Conservation (phyloP, 2,888 invertebrate species). For the Lasiommata megera region DNA sequence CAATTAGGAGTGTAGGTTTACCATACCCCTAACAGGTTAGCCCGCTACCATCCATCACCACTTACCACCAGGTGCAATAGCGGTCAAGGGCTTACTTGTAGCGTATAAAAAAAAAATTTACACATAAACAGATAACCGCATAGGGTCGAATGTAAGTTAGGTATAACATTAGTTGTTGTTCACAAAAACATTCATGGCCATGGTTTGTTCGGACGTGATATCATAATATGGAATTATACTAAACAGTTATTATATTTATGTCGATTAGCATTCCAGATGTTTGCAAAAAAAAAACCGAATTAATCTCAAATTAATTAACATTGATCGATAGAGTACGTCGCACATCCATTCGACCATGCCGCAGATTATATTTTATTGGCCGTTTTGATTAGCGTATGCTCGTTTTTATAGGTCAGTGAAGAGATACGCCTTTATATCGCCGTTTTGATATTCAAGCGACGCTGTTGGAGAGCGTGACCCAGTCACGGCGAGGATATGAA, state of each 20-base stretch:
- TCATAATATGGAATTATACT: slow-evolving; percentile 13
- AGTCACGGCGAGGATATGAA: slow-evolving; percentile 28
- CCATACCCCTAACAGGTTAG: too few species aligned
- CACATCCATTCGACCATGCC: not conserved
- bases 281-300: slow-evolving; percentile 19
- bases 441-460: slow-evolving; percentile 32
- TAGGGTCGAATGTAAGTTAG: not conserved
- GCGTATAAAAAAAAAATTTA: too few species aligned
- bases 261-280: slow-evolving; percentile 8
- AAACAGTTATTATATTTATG: slow-evolving; percentile 6
- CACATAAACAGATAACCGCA: too few species aligned
- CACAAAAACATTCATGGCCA: slow-evolving; percentile 18
- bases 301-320: slow-evolving; percentile 10
- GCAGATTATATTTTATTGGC: slow-evolving; percentile 12
- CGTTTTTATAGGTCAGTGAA: slow-evolving; percentile 28
- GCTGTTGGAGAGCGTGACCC: slow-evolving; percentile 34
- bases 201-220: slow-evolving; percentile 10
- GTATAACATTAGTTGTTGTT: not conserved
- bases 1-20: too few species aligned
- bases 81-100: too few species aligned
- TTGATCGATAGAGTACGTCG: slow-evolving; percentile 4
- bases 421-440: slow-evolving; percentile 27
- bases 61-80: too few species aligned
- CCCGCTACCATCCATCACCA: too few species aligned
- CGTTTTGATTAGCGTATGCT: slow-evolving; percentile 11